Evolutionary conservation across 2,888 invertebrate species (phyloP), one percentile per base, ranked within the genome.

Genomic region (Plebejus argus): DNA sequence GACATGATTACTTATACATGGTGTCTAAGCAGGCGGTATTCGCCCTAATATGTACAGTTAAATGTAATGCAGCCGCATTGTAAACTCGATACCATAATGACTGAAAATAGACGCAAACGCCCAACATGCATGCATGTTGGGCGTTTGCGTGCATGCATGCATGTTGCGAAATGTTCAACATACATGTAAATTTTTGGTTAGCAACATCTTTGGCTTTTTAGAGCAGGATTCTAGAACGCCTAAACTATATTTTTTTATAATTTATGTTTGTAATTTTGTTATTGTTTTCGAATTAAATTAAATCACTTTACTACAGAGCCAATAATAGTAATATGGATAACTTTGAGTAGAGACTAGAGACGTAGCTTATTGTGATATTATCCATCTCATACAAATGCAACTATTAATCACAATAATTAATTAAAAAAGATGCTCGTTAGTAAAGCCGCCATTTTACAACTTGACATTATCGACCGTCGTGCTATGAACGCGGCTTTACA

Each of bases 401-500:
- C 35, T 35, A 6, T 35, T 35, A 7, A 15, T 49, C 1, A 53
- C 18, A 53, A 1, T 28, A 53, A 1, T 18, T 4, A 5, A 4
- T 18, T 4, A 5, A 4, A 53, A 53, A 53, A 53, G 53, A 53
- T 53, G 18, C 15, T 18, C 15, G 5, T 53, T 53, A 18, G 15
- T 49, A 49, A 49, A 49, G 10, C 45, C 18, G 53, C 53, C 53
- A 53, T 53, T 53, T 53, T 53, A 15, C 53, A 15, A 53, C 18
- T 18, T 15, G 53, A 53, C 12, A 61, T 8, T 61, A 61, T 61
- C 61, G 61, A 12, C 61, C 61, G 61, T 1, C 5, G 35, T 8
- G n/a, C 1, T 72, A 35, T 77, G 56, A 35, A 49, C 72, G 39
- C 35, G 77, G 33, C 77, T 39, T 77, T 77, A 77, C 39, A 61